phyloP scores from a whole-genome alignment of 2,113 vertebrate genomes.

The Poicephalus meyeri region DNA sequence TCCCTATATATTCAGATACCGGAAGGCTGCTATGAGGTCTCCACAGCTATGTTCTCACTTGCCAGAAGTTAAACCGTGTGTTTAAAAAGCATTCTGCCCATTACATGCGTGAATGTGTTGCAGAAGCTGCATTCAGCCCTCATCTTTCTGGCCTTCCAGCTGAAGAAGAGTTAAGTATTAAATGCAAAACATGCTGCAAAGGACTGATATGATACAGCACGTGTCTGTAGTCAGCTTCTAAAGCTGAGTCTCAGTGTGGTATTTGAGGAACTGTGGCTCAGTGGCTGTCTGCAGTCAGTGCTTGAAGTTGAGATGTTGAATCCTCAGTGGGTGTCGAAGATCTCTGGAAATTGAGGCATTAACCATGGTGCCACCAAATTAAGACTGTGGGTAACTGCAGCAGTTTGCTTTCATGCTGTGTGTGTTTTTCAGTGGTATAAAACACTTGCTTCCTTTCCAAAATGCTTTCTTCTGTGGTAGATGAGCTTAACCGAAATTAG shows the following conservation, averaged over 20 bases:
- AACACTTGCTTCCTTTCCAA: neutral
- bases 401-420: neutral
- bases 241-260: neutral
- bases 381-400: neutral
- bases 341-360: neutral
- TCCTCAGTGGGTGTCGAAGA: neutral
- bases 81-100: neutral
- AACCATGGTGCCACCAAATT: neutral
- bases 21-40: too few relatives aligned
- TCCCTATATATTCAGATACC: too few relatives aligned
- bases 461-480: neutral
- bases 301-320: neutral
- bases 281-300: neutral
- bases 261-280: neutral
- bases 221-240: conserved; percentile 6
- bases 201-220: neutral
- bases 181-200: conserved; percentile 8
- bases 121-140: neutral
- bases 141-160: neutral
- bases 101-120: neutral
- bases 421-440: neutral
- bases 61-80: neutral
- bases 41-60: neutral
- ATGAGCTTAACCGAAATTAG: neutral
- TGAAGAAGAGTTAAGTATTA: neutral